A percentile compares a stretch with the other conserved stretches of the same genome.
Evolutionary conservation across 2,113 vertebrate genomes (phyloP).

Genomic region (Trichomycterus rosablanca): DNA sequence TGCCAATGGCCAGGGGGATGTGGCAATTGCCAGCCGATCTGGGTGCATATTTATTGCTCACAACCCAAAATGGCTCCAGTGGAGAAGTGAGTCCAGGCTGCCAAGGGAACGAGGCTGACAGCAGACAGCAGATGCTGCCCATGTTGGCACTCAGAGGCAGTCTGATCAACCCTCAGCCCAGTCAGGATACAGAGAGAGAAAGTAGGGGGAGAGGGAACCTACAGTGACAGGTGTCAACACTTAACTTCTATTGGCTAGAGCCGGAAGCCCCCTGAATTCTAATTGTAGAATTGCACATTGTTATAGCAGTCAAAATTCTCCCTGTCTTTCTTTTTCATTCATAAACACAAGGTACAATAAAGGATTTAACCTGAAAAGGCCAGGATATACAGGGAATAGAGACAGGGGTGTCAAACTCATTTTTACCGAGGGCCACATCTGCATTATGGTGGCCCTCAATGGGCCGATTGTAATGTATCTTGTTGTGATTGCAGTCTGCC

Average conservation of each 20-base stretch:
- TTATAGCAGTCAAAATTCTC: too few relatives aligned
- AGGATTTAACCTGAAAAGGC: too few relatives aligned
- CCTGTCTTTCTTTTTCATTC: too few relatives aligned
- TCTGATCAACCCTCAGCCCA: conserved; percentile 53
- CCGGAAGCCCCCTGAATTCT: conserved; percentile 7
- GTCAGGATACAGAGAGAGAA: conserved; percentile 26
- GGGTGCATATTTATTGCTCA: conserved; percentile 38
- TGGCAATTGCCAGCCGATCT: conserved; percentile 41
- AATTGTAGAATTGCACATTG: too few relatives aligned
- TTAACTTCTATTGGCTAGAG: too few relatives aligned
- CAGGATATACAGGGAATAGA: too few relatives aligned
- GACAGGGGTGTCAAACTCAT: too few relatives aligned
- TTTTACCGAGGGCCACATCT: too few relatives aligned
- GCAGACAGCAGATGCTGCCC: conserved; percentile 61
- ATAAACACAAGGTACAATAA: too few relatives aligned
- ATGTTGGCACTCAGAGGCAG: conserved; percentile 59
- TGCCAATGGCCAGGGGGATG: conserved; percentile 20
- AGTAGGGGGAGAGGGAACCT: conserved; percentile 17
- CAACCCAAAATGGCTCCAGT: conserved; percentile 51
- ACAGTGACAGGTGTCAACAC: conserved; percentile 15
- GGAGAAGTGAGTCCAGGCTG: conserved; percentile 36
- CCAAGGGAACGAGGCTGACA: conserved; percentile 43
- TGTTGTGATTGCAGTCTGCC: too few relatives aligned
- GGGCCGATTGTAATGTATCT: too few relatives aligned
- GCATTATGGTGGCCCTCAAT: too few relatives aligned